Evolutionary conservation across 2,888 invertebrate species (phyloP), one percentile per base, ranked within the genome.

Genomic region (Drosophila conformis): DNA sequence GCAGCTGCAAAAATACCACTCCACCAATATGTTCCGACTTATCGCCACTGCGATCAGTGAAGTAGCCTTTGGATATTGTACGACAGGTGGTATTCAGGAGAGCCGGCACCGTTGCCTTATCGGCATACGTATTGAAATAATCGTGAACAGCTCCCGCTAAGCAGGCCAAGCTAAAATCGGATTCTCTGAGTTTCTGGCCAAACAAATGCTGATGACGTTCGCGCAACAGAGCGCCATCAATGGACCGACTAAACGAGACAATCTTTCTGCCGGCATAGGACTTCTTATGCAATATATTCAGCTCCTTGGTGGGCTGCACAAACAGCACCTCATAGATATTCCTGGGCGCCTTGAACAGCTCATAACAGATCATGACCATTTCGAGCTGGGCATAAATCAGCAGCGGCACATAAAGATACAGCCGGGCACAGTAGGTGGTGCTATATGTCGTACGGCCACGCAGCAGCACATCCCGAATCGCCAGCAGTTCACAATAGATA

Each of bases 241-340:
- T 90, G 11, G 91, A 90, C 1, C 91, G 91, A 3, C 92, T 91
- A 52, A 93, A 93, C 1, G 93, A 91, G 4, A 93, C 89, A 7
- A 93, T 91, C 78, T 93, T 93, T 15, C 93, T 85, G 0, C 93
- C 93, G 2, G 92, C 92, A 71, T 93, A 93, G 0, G 93, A 93
- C 69, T 92, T 92, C 61, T 91, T 83, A 57, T 93, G 92, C 4
- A 93, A 76, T 7, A 92, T 88, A 65, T 93, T 93, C 5, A 87
- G 59, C 72, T 93, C 92, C 40, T 89, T 91, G 0, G 91, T 89
- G 15, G 90, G 90, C 48, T 87, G 89, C 38, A 85, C 85, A 15
- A 93, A 90, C 2, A 93, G 81, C 42, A 93, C 93, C 42, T 93
- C 93, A 64, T 89, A 92, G 15, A 93, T 91, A 54, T 92, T 92